Evolutionary conservation across 2,113 vertebrate genomes (phyloP).

Genomic region (Rhabdomys dilectus): DNA sequence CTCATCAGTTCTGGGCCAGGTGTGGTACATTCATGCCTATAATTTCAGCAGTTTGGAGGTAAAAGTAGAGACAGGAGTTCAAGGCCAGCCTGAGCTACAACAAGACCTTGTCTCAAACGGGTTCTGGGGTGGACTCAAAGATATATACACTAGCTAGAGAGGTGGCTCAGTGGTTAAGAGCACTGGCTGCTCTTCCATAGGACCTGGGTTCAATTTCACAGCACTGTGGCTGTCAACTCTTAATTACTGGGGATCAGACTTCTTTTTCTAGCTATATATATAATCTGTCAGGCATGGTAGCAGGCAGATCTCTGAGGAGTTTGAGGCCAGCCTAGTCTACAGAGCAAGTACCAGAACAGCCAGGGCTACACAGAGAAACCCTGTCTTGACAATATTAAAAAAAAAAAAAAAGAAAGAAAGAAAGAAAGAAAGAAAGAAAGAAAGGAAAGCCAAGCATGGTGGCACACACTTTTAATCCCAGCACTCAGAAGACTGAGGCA

Average conservation of each 20-base stretch:
- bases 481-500: neutral
- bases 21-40: neutral
- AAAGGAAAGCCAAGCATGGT: neutral
- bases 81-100: neutral
- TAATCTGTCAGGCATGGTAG: neutral
- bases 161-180: neutral
- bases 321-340: neutral
- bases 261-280: neutral
- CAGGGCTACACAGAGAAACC: neutral
- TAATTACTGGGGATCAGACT: neutral
- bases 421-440: too few species aligned
- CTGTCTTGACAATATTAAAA: neutral
- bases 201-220: neutral
- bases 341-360: neutral
- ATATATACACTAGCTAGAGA: neutral
- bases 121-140: accelerated
- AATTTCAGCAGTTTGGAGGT: neutral
- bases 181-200: neutral
- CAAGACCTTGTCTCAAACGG: neutral
- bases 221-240: neutral
- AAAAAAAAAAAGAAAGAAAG: too few species aligned
- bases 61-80: neutral
- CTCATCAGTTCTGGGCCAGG: neutral
- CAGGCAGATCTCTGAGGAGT: neutral
- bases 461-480: neutral